phyloP scores from a whole-genome alignment of 2,888 invertebrate genomes.

The Oligia fasciuncula region DNA sequence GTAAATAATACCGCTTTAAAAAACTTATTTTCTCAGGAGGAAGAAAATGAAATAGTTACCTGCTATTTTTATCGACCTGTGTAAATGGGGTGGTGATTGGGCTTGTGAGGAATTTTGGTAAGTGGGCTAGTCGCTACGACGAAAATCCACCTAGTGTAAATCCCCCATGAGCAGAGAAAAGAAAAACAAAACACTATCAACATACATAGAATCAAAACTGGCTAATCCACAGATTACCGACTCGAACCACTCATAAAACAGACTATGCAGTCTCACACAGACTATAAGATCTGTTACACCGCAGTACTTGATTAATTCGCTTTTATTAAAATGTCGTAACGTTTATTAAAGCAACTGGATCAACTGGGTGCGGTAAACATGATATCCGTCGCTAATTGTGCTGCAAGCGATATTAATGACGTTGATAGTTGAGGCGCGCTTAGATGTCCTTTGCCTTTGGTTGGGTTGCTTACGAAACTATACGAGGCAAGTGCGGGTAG shows the following conservation, averaged over 20 bases:
- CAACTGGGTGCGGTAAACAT: slow-evolving; percentile 53
- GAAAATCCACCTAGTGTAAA: neutral
- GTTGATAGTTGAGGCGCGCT: slow-evolving; percentile 29
- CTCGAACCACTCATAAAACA: slow-evolving; percentile 1
- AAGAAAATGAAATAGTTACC: neutral
- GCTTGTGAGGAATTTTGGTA: neutral
- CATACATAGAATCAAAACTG: neutral
- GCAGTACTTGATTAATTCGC: slow-evolving; percentile 47
- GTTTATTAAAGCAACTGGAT: slow-evolving; percentile 52
- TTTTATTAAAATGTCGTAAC: slow-evolving; percentile 62
- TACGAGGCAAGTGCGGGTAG: neutral
- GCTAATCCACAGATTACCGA: slow-evolving; percentile 15
- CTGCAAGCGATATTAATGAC: slow-evolving; percentile 59
- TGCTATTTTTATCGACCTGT: neutral
- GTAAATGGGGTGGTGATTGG: neutral
- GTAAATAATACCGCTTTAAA: too few species aligned
- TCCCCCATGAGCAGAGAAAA: neutral
- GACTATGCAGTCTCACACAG: slow-evolving; percentile 19
- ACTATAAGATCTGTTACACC: slow-evolving; percentile 50
- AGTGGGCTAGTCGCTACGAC: neutral
- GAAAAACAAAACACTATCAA: slow-evolving; percentile 8
- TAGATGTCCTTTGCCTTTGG: neutral
- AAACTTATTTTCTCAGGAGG: neutral
- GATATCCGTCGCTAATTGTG: slow-evolving; percentile 62
- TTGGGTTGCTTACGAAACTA: neutral